These are phyloP conservation scores for Rattus rattus DNA, from an alignment of 2,113 vertebrate genomes.

Conservation along the genomic window DNA sequence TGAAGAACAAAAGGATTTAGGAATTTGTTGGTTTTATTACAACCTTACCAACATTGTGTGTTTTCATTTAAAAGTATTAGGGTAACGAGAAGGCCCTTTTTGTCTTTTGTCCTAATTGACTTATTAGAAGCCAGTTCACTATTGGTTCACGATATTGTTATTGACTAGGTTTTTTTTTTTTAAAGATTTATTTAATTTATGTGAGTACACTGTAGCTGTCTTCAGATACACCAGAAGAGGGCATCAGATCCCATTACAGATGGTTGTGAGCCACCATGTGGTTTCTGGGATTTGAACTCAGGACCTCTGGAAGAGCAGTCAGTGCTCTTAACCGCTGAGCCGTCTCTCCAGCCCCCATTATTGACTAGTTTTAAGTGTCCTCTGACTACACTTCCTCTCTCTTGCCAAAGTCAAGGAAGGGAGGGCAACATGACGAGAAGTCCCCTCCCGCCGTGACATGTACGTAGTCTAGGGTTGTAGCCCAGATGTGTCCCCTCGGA, in stretches of 20 bases:
- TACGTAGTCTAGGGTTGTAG: background rate
- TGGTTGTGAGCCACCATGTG: too few species aligned
- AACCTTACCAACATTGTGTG: background rate
- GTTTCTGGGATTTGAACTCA: too few species aligned
- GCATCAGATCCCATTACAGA: too few species aligned
- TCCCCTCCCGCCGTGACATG: background rate
- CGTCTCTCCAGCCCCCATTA: too few species aligned
- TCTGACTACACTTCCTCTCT: background rate
- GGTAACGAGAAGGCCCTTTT: background rate
- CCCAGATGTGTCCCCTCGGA: background rate
- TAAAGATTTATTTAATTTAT: too few species aligned
- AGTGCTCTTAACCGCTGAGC: too few species aligned
- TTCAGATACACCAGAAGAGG: too few species aligned
- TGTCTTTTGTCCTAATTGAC: background rate
- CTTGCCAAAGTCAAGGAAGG: background rate
- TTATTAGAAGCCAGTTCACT: background rate
- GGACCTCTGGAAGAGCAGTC: too few species aligned
- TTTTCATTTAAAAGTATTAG: slow-evolving; percentile 22
- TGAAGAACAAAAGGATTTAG: background rate
- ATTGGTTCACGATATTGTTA: background rate
- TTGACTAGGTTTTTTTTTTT: background rate
- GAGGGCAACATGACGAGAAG: too few species aligned
- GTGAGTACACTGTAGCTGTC: too few species aligned
- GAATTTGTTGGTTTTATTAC: background rate
- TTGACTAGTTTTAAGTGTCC: too few species aligned